Evolutionary conservation across 1,140 invertebrate genomes (phyloP).

Genomic region (Nasonia longicornis): DNA sequence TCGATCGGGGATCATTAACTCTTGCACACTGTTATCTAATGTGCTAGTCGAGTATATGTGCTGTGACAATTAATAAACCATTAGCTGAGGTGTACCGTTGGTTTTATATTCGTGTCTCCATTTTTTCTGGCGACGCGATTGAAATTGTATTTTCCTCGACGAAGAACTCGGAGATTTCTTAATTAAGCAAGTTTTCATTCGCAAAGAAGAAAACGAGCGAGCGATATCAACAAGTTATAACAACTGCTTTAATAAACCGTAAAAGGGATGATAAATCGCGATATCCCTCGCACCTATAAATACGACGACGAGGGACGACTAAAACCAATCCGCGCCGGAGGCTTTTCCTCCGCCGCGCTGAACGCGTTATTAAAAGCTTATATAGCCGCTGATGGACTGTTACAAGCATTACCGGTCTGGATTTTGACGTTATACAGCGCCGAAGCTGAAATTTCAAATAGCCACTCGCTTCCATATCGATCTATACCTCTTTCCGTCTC

Average conservation of each 20-base stretch:
- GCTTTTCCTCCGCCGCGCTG: constrained; percentile 10
- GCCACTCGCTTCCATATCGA: constrained; percentile 34
- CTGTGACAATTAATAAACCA: constrained; percentile 31
- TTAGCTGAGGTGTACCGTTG: background rate
- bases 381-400: constrained; percentile 6
- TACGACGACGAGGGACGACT: background rate
- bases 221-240: constrained; percentile 41
- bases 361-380: constrained; percentile 27
- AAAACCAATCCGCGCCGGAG: background rate
- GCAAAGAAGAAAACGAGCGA: background rate
- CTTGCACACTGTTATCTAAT: constrained; percentile 30
- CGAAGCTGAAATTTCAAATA: constrained; percentile 32
- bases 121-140: background rate
- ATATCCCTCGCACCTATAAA: constrained; percentile 8
- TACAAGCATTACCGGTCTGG: constrained; percentile 30
- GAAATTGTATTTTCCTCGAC: background rate
- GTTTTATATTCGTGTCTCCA: background rate
- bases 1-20: constrained; percentile 22
- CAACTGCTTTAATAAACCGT: constrained; percentile 43
- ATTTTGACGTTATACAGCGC: constrained; percentile 16
- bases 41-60: background rate
- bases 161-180: background rate
- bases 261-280: constrained; percentile 45
- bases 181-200: constrained; percentile 36
- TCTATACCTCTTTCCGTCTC: constrained; percentile 18